These are phyloP conservation scores for Trichacis sp. DNA, from an alignment of 2,888 invertebrate species.

Conservation along the genomic window DNA sequence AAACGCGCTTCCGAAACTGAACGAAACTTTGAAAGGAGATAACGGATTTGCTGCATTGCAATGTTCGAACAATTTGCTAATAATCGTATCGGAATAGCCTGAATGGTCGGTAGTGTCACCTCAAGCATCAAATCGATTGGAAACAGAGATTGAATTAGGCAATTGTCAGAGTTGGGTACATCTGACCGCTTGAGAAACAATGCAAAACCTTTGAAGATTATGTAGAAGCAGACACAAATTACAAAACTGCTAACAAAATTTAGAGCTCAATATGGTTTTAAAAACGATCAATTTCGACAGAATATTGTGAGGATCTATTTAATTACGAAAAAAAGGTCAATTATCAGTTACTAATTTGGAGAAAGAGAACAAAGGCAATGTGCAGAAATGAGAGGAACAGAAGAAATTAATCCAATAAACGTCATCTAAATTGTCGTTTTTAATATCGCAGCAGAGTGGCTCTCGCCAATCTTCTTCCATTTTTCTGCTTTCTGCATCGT, in stretches of 20 bases:
- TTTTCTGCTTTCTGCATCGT: slow-evolving; percentile 32
- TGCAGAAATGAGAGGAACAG: slow-evolving; percentile 15
- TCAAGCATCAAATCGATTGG: slow-evolving; percentile 14
- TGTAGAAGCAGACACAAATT: slow-evolving; percentile 20
- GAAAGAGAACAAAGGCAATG: slow-evolving; percentile 7
- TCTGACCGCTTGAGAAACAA: slow-evolving; percentile 13
- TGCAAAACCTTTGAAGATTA: slow-evolving; percentile 17
- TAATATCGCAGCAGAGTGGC: slow-evolving; percentile 29
- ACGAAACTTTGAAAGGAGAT: too few relatives aligned
- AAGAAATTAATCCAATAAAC: slow-evolving; percentile 56
- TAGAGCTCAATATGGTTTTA: too few relatives aligned
- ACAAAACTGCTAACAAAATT: slow-evolving; percentile 63
- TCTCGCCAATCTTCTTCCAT: slow-evolving; percentile 22
- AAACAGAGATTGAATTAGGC: slow-evolving; percentile 34
- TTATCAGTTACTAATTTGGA: slow-evolving; percentile 4
- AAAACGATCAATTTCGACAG: too few relatives aligned
- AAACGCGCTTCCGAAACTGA: too few relatives aligned
- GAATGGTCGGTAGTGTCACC: slow-evolving; percentile 16
- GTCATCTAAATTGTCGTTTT: slow-evolving; percentile 59
- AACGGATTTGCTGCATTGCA: not conserved
- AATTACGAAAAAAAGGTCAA: slow-evolving; percentile 26
- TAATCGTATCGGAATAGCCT: not conserved
- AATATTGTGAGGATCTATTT: too few relatives aligned
- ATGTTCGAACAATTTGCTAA: not conserved
- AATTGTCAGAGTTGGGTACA: slow-evolving; percentile 16